Base-by-base conservation (phyloP, 2,888 invertebrate genomes). In the Steinernema hermaphroditum region DNA sequence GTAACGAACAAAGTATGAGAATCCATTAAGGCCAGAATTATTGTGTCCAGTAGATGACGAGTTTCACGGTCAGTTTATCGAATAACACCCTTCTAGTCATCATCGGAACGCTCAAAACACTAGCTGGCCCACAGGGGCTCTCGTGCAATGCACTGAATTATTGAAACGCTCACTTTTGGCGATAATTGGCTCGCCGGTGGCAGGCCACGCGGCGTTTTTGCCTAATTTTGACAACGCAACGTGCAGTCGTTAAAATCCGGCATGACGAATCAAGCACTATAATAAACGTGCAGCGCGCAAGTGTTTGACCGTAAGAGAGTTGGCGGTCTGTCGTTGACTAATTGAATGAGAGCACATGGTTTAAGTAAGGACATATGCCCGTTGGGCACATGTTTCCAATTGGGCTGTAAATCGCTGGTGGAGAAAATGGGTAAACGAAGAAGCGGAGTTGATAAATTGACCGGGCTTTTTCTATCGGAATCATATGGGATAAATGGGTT, bases 151-250 rank as follows among this genome's bases (percentile, higher is more conserved):
- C 34, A 27, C 32, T 62, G 34, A 62, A 62, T 62, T 62, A 62
- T 62, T 62, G 62, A 62, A 62, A 62, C 32, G 62, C 32, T 62
- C 62, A 62, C 62, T 34, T 62, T 62, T 62, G 2, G 29, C 62
- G 16, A 32, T 62, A 62, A 62, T 32, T 62, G 62, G 62, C 62
- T 62, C 29, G 14, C 29, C 6, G 54, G 32, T 14, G 54, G 4
- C 6, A 27, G 62, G n/a, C n/a, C n/a, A n/a, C 46, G 16, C 62
- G 6, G 29, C 62, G 16, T 27, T 62, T 62, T 62, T 62, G 62
- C 62, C 16, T 14, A 14, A 62, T 27, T 62, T 32, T 62, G 12
- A 16, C 62, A 34, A 16, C 32, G 62, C 62, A 32, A 32, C 46
- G 46, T 46, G 46, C 46, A n/a, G 46, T n/a, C 46, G 46, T 46